These are phyloP conservation scores for Scaptomyza reducta DNA, from an alignment of 2,888 invertebrate species.

Conservation along the genomic window DNA sequence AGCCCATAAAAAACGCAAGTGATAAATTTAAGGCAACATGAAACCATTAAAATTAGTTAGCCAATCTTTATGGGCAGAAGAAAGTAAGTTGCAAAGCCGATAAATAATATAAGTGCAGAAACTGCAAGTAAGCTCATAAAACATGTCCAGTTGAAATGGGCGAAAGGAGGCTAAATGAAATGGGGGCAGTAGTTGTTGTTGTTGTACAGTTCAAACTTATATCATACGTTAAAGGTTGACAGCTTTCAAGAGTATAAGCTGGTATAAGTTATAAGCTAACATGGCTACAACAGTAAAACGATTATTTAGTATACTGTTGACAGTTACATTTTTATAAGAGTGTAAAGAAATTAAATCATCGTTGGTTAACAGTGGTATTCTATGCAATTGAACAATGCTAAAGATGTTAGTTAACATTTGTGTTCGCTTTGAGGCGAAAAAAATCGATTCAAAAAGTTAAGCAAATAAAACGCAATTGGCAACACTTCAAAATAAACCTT, in stretches of 20 bases:
- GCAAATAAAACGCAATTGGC: constrained; percentile 1
- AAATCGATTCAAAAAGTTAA: background rate
- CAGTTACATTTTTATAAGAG: background rate
- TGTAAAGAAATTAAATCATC: too few relatives aligned
- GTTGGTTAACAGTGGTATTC: too few relatives aligned
- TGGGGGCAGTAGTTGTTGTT: background rate
- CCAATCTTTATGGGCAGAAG: constrained; percentile 6
- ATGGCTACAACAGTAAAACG: background rate
- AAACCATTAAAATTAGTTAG: background rate
- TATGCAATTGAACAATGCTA: too few relatives aligned
- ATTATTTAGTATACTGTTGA: background rate
- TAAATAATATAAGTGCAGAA: constrained; percentile 50
- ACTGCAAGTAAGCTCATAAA: constrained; percentile 57
- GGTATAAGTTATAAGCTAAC: background rate
- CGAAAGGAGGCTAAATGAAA: constrained; percentile 8
- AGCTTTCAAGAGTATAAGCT: constrained; percentile 1
- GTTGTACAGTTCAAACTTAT: constrained; percentile 1
- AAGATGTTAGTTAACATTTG: too few relatives aligned
- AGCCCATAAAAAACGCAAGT: background rate
- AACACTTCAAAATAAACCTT: constrained; percentile 1
- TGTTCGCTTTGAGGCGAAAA: too few relatives aligned
- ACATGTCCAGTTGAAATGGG: background rate
- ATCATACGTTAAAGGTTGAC: background rate
- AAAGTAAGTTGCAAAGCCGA: constrained; percentile 39
- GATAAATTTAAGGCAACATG: too few relatives aligned